phyloP scores from a whole-genome alignment of 2,888 invertebrate species.

The Dicycla oo region DNA sequence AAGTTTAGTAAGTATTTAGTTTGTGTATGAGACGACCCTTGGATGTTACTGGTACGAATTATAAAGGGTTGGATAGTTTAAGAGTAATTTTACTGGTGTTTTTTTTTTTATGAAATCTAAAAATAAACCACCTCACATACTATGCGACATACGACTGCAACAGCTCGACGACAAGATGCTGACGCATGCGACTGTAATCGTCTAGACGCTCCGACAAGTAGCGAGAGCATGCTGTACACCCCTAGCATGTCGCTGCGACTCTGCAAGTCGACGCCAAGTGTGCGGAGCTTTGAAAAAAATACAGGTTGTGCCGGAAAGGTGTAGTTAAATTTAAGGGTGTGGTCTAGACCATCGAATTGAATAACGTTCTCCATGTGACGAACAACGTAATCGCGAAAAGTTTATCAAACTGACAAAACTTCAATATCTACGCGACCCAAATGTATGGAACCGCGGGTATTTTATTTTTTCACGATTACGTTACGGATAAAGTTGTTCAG shows the following conservation, averaged over 20 bases:
- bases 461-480: too few relatives aligned
- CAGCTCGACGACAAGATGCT: neutral
- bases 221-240: neutral
- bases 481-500: too few relatives aligned
- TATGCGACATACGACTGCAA: too few relatives aligned
- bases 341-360: too few relatives aligned
- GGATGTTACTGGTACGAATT: conserved; percentile 4
- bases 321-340: too few relatives aligned
- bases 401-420: too few relatives aligned
- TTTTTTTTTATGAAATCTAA: neutral
- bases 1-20: conserved; percentile 74
- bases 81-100: neutral
- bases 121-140: neutral
- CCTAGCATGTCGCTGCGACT: neutral
- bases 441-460: too few relatives aligned
- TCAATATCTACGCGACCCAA: too few relatives aligned
- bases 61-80: neutral
- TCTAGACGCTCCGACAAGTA: neutral
- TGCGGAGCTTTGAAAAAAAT: too few relatives aligned
- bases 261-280: neutral
- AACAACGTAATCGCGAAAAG: too few relatives aligned
- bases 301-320: too few relatives aligned
- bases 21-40: conserved; percentile 38
- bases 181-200: neutral
- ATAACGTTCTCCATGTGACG: too few relatives aligned